Evolutionary conservation across 2,113 vertebrate genomes (phyloP).

Genomic region (Gymnarchus niloticus): DNA sequence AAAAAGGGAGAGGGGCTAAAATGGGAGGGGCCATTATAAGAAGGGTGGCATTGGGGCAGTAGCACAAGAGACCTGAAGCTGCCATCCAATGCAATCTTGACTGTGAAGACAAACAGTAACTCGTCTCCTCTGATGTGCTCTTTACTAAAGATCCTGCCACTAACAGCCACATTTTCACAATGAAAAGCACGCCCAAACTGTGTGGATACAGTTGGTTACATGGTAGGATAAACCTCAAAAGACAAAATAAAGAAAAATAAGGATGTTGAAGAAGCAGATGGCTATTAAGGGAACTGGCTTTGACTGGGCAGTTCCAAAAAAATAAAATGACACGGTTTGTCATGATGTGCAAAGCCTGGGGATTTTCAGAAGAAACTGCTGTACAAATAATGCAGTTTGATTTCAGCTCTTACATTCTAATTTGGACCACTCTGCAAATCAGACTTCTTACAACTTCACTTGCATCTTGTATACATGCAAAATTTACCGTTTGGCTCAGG

Average conservation of each 20-base stretch:
- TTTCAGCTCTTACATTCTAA: background rate
- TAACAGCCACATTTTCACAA: background rate
- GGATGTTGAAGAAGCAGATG: background rate
- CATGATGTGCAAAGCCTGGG: background rate
- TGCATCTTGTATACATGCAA: background rate
- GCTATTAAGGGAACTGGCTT: background rate
- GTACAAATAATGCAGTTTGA: background rate
- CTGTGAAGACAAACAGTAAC: background rate
- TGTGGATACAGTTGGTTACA: background rate
- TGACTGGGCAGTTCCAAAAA: background rate
- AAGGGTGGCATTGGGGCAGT: background rate
- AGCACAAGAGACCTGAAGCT: background rate
- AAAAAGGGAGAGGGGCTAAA: background rate
- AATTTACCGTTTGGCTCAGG: background rate
- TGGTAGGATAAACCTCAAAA: background rate
- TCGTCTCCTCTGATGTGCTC: background rate
- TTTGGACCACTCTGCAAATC: background rate
- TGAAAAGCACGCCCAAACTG: background rate
- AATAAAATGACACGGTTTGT: background rate
- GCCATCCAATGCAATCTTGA: background rate
- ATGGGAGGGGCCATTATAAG: background rate
- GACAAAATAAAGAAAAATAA: background rate
- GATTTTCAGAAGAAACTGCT: background rate
- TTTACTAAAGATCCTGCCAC: background rate
- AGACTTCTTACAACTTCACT: background rate